phyloP scores from a whole-genome alignment of 2,888 invertebrate species.

The Charanyca ferruginea region DNA sequence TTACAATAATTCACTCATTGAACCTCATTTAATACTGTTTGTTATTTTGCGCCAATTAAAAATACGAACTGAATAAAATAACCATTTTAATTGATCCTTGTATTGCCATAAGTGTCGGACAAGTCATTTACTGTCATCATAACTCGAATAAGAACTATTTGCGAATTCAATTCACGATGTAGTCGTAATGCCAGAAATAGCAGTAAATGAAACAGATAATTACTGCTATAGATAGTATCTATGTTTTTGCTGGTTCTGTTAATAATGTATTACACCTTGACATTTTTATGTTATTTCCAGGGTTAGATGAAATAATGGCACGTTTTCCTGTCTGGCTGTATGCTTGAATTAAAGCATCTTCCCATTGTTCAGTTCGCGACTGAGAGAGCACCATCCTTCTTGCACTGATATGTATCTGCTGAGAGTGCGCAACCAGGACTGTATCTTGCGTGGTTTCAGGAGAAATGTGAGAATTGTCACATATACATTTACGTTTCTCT shows the following conservation, averaged over 20 bases:
- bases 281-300: conserved; percentile 56
- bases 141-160: conserved; percentile 59
- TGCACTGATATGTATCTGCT: conserved; percentile 81
- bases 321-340: conserved; percentile 66
- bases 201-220: conserved; percentile 51
- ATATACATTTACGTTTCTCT: conserved; percentile 41
- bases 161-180: conserved; percentile 53
- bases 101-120: conserved; percentile 61
- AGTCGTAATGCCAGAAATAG: conserved; percentile 47
- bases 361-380: conserved; percentile 71
- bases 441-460: conserved; percentile 54
- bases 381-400: conserved; percentile 77
- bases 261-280: conserved; percentile 47
- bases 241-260: conserved; percentile 41
- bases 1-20: conserved; percentile 71
- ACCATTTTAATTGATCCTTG: conserved; percentile 61
- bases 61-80: conserved; percentile 52
- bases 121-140: conserved; percentile 64
- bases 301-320: conserved; percentile 63
- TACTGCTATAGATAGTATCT: conserved; percentile 48
- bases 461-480: conserved; percentile 58
- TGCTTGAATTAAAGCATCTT: conserved; percentile 73
- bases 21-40: conserved; percentile 62
- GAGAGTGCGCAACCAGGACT: conserved; percentile 69
- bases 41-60: conserved; percentile 65